A percentile compares a stretch with the other conserved stretches of the same genome.
These are phyloP conservation scores for Galagoides demidoff DNA, from an alignment of 2,797 vertebrate genomes.

Conservation along the genomic window DNA sequence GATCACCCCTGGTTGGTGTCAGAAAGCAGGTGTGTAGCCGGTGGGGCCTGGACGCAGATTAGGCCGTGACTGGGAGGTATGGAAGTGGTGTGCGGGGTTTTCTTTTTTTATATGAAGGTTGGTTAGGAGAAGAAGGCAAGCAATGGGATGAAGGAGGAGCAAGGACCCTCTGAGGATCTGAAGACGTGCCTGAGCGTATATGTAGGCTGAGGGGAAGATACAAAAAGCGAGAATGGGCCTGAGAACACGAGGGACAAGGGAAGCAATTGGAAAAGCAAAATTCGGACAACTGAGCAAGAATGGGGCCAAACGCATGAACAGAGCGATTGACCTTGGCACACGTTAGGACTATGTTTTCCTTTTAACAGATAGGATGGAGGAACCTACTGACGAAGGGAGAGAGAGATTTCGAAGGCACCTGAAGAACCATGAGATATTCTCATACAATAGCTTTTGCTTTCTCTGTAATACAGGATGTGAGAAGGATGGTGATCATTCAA, in stretches of 20 bases:
- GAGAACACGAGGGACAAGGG: neutral
- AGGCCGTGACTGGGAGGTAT: neutral
- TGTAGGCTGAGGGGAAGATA: neutral
- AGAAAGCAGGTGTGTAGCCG: neutral
- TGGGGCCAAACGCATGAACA: neutral
- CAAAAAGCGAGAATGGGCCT: neutral
- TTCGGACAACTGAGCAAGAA: neutral
- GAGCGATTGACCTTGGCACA: neutral
- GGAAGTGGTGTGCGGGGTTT: neutral
- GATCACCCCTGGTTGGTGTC: neutral
- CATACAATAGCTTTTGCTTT: slow-evolving; percentile 26
- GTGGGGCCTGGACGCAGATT: neutral
- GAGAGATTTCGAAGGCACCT: slow-evolving; percentile 11
- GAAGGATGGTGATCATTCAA: slow-evolving; percentile 50
- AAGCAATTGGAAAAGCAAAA: neutral
- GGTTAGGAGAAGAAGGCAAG: neutral
- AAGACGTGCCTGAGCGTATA: neutral
- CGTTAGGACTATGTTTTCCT: neutral
- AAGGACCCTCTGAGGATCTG: neutral
- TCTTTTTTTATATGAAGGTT: neutral
- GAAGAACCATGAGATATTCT: neutral
- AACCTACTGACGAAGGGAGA: neutral
- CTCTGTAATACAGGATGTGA: slow-evolving; percentile 23
- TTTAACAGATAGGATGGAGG: neutral
- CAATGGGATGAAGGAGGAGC: neutral